phyloP scores from a whole-genome alignment of 2,888 invertebrate species.

The Tachina lurida region DNA sequence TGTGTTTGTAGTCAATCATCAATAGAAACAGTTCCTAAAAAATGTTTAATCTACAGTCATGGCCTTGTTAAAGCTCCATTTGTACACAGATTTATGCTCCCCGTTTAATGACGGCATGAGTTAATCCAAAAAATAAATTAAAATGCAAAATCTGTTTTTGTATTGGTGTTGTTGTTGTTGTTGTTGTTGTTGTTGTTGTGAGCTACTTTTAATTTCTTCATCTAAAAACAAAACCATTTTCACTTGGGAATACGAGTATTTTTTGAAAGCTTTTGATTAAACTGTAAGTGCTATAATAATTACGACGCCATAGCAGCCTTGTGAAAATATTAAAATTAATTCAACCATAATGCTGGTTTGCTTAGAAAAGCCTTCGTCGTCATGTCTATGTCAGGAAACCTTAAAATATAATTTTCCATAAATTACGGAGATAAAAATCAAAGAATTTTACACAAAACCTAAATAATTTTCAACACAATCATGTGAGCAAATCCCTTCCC shows the following conservation, averaged over 20 bases:
- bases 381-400: not conserved
- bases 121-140: not conserved
- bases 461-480: not conserved
- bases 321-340: not conserved
- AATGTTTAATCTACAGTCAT: too few relatives aligned
- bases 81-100: too few relatives aligned
- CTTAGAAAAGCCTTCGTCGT: not conserved
- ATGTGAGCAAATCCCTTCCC: not conserved
- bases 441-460: not conserved
- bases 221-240: not conserved
- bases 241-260: not conserved
- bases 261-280: not conserved
- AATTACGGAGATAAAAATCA: not conserved
- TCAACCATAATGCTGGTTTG: not conserved
- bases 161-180: too few relatives aligned
- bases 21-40: too few relatives aligned
- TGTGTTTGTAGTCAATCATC: too few relatives aligned
- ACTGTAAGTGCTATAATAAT: not conserved
- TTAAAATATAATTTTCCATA: not conserved
- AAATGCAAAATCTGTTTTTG: not conserved
- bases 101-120: too few relatives aligned
- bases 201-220: not conserved
- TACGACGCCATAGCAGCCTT: not conserved
- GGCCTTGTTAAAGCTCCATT: too few relatives aligned
- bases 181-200: too few relatives aligned